Evolutionary conservation across 2,888 invertebrate genomes (phyloP), one percentile per base, ranked within the genome.

Genomic region (Tanytarsus gracilentus): DNA sequence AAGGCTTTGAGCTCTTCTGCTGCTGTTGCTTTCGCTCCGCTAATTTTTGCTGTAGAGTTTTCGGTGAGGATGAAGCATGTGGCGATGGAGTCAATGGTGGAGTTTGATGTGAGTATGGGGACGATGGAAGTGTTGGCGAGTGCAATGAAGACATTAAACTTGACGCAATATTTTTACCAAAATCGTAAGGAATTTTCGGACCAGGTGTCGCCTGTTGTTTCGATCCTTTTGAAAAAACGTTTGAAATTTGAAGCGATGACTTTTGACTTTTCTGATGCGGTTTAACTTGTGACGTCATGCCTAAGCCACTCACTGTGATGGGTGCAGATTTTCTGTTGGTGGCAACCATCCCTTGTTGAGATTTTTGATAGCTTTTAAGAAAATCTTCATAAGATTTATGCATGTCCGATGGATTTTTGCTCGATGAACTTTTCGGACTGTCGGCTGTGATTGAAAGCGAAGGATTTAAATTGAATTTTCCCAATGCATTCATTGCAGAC

Each of bases 1-100:
- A 27, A 27, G 11, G 48, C 48, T n/a, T 48, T 48, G n/a, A n/a
- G 26, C 25, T 49, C 18, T 23, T 14, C 18, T 51, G 27, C 51
- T 51, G 27, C 23, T 60, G 60, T 66, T 84, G 83, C 63, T 83
- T 80, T 62, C 79, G 75, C 64, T 84, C 84, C 0, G 83, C 84
- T 61, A 84, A 69, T 69, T 83, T 84, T 68, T 84, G 83, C 66
- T 84, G 84, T 61, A 84, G 68, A 0, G 84, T 84, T 72, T 84
- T 84, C 1, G 79, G 79, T 1, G 81, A 78, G 65, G 78, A 79
- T 1, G 73, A 71, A 67, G 76, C 77, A 64, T 29, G 48, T 18
- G 58, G 58, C 16, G 58, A 58, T 6, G n/a, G 27, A 3, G 58
- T 27, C 21, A 58, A 58, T 26, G 58, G 58, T 21, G 58, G 58